Evolutionary conservation across 2,113 vertebrate species (phyloP).

Genomic region (Xiphophorus maculatus): DNA sequence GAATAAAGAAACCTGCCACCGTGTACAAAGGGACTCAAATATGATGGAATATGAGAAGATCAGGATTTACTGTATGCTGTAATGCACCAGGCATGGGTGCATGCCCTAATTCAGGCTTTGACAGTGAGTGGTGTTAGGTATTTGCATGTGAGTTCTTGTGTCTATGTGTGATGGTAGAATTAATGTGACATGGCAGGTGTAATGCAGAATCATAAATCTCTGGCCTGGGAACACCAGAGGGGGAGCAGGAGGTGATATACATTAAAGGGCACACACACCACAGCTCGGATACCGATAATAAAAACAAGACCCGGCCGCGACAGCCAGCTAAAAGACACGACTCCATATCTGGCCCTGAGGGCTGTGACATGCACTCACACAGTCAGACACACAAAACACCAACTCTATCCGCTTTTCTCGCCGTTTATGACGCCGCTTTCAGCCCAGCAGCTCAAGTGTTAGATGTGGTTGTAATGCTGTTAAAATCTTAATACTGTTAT

Average conservation of each 20-base stretch:
- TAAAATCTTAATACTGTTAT: conserved; percentile 68
- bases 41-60: conserved; percentile 44
- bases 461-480: conserved; percentile 64
- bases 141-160: conserved; percentile 57
- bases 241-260: conserved; percentile 58
- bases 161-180: conserved; percentile 73
- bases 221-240: conserved; percentile 64
- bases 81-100: conserved; percentile 20
- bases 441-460: conserved; percentile 59
- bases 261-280: conserved; percentile 51
- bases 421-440: conserved; percentile 65
- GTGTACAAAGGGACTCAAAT: conserved; percentile 42
- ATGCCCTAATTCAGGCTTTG: conserved; percentile 47
- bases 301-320: conserved; percentile 59
- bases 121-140: conserved; percentile 28
- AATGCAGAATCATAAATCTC: conserved; percentile 78
- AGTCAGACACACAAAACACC: conserved; percentile 40
- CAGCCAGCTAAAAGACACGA: conserved; percentile 69
- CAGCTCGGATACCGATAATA: conserved; percentile 64
- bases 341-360: conserved; percentile 61
- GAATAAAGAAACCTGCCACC: conserved; percentile 34
- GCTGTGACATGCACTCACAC: conserved; percentile 36
- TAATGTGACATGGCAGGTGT: conserved; percentile 78
- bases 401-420: conserved; percentile 67
- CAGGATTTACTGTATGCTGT: conserved; percentile 40